Evolutionary conservation across 2,797 vertebrate species (phyloP).

Genomic region (Eremophila alpestris): DNA sequence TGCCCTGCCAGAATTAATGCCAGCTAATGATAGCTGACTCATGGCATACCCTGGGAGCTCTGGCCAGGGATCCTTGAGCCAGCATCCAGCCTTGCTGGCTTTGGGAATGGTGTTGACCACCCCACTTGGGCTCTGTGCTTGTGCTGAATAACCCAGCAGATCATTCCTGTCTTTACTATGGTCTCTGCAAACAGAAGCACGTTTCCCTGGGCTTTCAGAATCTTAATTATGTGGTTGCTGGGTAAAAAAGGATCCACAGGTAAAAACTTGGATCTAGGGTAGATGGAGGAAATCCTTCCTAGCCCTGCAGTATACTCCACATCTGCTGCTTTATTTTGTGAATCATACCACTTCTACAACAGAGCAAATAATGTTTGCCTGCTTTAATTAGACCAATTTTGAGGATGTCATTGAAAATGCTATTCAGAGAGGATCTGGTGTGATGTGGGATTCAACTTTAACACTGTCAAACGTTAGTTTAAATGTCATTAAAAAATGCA

Average conservation of each 20-base stretch:
- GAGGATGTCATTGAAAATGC: neutral
- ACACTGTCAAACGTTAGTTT: neutral
- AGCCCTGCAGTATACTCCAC: neutral
- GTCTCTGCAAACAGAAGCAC: neutral
- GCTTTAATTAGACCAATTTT: neutral
- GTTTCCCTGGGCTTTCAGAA: neutral
- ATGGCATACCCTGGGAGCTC: fast-evolving
- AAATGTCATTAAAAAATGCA: neutral
- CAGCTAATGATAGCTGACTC: constrained; percentile 2
- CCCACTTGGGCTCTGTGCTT: neutral
- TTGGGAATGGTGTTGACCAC: neutral
- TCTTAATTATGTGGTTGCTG: neutral
- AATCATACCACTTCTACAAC: neutral
- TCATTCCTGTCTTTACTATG: neutral
- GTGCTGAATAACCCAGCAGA: neutral
- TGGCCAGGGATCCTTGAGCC: neutral
- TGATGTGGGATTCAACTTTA: neutral
- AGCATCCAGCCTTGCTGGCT: neutral
- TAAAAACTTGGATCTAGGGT: neutral
- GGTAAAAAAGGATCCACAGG: neutral
- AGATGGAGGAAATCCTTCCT: neutral
- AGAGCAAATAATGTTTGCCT: neutral
- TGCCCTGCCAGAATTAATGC: constrained; percentile 19
- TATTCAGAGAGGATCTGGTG: neutral
- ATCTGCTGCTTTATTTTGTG: neutral